Percentiles rank a stretch among this genome's conserved stretches.
phyloP scores from a whole-genome alignment of 2,888 invertebrate species.

The Pheosia gnoma region DNA sequence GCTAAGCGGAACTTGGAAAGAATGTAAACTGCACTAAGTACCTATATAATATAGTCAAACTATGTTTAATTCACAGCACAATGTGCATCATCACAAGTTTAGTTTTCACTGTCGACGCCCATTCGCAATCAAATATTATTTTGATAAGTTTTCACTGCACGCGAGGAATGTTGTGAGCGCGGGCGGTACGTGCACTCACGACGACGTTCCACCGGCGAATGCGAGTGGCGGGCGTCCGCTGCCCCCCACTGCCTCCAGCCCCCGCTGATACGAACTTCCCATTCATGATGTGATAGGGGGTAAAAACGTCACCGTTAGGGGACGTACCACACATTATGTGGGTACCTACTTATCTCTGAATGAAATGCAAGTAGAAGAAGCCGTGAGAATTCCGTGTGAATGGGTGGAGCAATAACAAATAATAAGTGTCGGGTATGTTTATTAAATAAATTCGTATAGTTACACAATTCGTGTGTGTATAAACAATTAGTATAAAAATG shows the following conservation, averaged over 20 bases:
- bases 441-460: constrained; percentile 41
- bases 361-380: constrained; percentile 40
- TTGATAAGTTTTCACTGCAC: constrained; percentile 70
- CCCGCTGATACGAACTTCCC: constrained; percentile 54
- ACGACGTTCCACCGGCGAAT: constrained; percentile 72
- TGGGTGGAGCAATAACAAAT: constrained; percentile 33
- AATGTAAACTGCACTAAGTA: constrained; percentile 58
- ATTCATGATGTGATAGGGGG: constrained; percentile 77
- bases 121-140: constrained; percentile 68
- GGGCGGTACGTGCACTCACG: constrained; percentile 49
- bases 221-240: constrained; percentile 48
- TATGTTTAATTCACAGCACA: constrained; percentile 56
- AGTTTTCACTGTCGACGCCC: constrained; percentile 76
- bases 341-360: constrained; percentile 48
- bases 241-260: constrained; percentile 36
- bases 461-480: constrained; percentile 21
- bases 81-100: constrained; percentile 72
- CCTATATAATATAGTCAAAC: constrained; percentile 32
- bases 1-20: constrained; percentile 56
- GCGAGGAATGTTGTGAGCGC: constrained; percentile 59
- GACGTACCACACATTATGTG: constrained; percentile 56
- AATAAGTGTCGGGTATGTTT: constrained; percentile 36
- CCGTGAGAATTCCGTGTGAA: constrained; percentile 52
- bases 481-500: constrained; percentile 20
- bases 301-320: constrained; percentile 59